Conservation (phyloP, 2,113 vertebrate species). For the Oreochromis niloticus region DNA sequence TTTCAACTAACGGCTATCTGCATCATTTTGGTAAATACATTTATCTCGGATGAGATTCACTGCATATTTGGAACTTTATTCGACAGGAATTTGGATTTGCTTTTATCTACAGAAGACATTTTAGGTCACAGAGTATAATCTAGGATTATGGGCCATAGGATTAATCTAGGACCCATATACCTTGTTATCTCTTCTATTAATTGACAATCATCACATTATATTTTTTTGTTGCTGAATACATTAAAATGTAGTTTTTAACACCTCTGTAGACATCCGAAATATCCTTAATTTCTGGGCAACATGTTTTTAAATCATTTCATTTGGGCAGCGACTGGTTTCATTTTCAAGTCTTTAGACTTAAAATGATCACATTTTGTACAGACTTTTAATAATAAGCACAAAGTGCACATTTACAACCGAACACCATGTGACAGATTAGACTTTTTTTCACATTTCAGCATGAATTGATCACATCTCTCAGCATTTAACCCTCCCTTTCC, state of each 20-base stretch:
- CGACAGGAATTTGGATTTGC: not conserved
- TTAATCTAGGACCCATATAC: not conserved
- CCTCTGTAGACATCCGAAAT: accelerated
- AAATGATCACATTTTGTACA: not conserved
- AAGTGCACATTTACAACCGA: not conserved
- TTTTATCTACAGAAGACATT: not conserved
- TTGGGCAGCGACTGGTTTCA: not conserved
- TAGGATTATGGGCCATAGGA: not conserved
- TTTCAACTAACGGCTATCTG: not conserved
- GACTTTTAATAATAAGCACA: not conserved
- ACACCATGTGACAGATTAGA: not conserved
- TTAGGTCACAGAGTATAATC: not conserved
- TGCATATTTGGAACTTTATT: not conserved
- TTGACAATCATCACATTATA: not conserved
- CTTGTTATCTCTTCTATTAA: not conserved
- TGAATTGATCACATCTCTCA: not conserved
- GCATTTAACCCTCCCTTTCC: constrained; percentile 44
- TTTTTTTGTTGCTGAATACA: not conserved
- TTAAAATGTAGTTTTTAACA: not conserved
- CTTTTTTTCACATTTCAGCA: constrained; percentile 1
- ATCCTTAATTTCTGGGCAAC: not conserved
- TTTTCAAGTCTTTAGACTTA: not conserved
- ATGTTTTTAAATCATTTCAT: not conserved
- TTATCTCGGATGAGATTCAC: not conserved
- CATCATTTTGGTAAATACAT: not conserved